Base-by-base conservation (phyloP, 1,140 invertebrate species). In the Philaenus spumarius region DNA sequence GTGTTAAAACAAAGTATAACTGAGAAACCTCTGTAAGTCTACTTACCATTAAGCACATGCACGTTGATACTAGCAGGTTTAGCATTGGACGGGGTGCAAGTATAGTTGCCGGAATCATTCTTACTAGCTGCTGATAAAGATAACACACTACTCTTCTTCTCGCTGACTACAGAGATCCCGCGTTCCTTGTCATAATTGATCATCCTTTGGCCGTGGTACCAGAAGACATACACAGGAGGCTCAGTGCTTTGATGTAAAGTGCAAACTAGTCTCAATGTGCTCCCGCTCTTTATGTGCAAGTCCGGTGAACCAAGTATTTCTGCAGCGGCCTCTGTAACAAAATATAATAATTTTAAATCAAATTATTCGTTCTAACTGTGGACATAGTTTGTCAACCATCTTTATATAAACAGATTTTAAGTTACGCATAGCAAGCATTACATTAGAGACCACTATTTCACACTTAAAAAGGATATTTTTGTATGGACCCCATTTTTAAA, bases 81-180 rank as follows among this genome's bases (percentile, higher is more conserved):
- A 6, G 89, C 88, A 67, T 92, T 92, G 69, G 86, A 90, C 2
- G 90, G 87, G 40, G 89, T 82, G 69, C 90, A 94, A 6, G 89
- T 89, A 71, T 93, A 94, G 73, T 93, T 93, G 11, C 90, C 90
- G 11, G 89, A 88, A 65, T 94, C 88, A 7, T 81, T 76, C 14
- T 77, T 78, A 45, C 81, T 78, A 15, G 85, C 84, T 60, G 76
- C 79, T 30, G 79, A 78, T 59, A 89, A 85, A 53, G 81, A 81
- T 54, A 89, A 72, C 60, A 78, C 78, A 57, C 80, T 83, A 50
- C 78, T 80, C 50, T 82, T 79, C n/a, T 69, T 68, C 9, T 71
- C 71, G 46, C 72, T 74, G 22, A 66, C 67, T 20, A 69, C 68
- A 6, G 39, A 20, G 9, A 70, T 62, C 0, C 67, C 67, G 4